These are phyloP conservation scores for Stomorhina lunata DNA, from an alignment of 2,888 invertebrate species.

Conservation along the genomic window DNA sequence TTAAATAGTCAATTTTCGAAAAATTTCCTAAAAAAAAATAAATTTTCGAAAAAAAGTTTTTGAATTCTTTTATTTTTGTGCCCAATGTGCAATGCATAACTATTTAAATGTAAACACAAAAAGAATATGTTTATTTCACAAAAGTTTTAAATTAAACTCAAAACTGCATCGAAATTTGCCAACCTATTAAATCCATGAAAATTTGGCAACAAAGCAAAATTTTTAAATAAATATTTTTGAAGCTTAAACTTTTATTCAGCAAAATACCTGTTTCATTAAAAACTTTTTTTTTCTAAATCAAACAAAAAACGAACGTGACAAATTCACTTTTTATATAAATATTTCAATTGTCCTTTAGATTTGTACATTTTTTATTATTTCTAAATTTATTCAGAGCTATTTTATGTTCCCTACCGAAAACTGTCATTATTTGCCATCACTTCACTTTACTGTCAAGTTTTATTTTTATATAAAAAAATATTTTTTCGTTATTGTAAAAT, in stretches of 20 bases:
- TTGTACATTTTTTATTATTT: neutral
- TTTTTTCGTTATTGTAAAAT: neutral
- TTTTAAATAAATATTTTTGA: neutral
- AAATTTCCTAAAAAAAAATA: no score
- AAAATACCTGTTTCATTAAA: neutral
- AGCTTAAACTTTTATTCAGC: neutral
- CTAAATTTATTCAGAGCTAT: neutral
- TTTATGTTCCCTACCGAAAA: neutral
- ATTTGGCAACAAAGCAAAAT: neutral
- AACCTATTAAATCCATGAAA: neutral
- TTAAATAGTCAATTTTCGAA: no score
- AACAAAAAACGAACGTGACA: slow-evolving; percentile 55
- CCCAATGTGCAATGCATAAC: no score
- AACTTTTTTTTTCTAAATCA: slow-evolving; percentile 12
- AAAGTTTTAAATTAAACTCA: no score
- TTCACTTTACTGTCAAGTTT: slow-evolving; percentile 52
- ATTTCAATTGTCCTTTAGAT: slow-evolving; percentile 36
- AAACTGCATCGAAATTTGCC: no score
- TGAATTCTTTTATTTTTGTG: no score
- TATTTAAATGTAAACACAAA: no score
- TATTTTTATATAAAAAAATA: neutral
- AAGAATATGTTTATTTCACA: no score
- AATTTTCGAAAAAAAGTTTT: no score
- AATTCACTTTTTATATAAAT: slow-evolving; percentile 60
- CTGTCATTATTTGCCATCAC: slow-evolving; percentile 36